These are phyloP conservation scores for Epizoanthus illoricatus DNA, from an alignment of 92 coral and sea anemone species.

Conservation along the genomic window DNA sequence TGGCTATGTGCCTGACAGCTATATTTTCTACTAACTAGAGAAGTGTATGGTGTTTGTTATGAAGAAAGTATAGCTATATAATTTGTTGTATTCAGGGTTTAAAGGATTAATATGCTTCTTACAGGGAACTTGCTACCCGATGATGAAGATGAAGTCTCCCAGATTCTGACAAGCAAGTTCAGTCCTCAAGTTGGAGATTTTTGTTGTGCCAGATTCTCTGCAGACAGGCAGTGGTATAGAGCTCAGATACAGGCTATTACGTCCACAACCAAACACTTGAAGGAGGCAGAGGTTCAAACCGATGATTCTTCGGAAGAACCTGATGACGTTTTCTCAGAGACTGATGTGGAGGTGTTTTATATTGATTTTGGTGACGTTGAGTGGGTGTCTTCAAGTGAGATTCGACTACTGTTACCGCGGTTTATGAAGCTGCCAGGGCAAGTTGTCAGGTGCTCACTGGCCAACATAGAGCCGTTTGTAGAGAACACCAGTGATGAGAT, in stretches of 20 bases:
- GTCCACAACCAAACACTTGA: background rate
- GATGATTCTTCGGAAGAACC: conserved; percentile 24
- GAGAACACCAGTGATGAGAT: conserved; percentile 6
- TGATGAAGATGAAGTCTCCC: conserved; percentile 32
- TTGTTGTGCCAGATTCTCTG: conserved; percentile 85
- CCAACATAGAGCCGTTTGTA: conserved; percentile 70
- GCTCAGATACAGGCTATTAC: conserved; percentile 41
- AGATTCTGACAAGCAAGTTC: conserved; percentile 25
- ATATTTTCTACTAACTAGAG: no score
- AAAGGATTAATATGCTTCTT: no score
- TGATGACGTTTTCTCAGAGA: conserved; percentile 21
- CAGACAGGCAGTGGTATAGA: conserved; percentile 89
- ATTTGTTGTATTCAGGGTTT: no score
- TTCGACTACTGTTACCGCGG: conserved; percentile 70
- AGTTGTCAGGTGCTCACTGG: conserved; percentile 81
- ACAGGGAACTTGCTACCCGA: conserved; percentile 32
- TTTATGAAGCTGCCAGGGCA: conserved; percentile 91
- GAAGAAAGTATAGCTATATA: no score
- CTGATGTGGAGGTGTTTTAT: conserved; percentile 76
- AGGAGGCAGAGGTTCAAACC: background rate
- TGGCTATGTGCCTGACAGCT: no score
- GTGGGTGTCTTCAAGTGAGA: conserved; percentile 61
- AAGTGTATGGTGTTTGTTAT: no score
- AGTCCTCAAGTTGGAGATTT: conserved; percentile 73
- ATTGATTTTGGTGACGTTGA: conserved; percentile 89